Evolutionary conservation across 2,797 vertebrate genomes (phyloP).

Genomic region (Pipistrellus nathusii): DNA sequence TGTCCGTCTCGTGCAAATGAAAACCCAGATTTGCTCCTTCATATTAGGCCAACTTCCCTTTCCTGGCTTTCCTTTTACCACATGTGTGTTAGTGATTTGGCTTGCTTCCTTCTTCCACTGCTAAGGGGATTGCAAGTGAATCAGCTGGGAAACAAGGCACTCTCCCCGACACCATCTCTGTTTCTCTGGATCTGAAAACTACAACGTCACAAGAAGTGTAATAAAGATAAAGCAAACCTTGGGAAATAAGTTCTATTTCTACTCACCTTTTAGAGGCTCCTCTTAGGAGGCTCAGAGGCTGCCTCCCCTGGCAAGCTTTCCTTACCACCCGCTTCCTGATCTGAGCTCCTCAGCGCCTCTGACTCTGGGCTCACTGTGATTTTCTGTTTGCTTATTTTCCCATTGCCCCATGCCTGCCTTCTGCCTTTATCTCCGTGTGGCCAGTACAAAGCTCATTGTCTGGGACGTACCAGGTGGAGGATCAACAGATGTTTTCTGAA

Average conservation of each 20-base stretch:
- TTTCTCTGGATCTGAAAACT: constrained; percentile 53
- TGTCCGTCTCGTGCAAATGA: constrained; percentile 8
- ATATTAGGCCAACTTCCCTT: neutral
- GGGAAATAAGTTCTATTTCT: constrained; percentile 27
- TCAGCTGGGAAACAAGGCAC: constrained; percentile 3
- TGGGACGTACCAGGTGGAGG: neutral
- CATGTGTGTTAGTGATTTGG: neutral
- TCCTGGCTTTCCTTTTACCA: neutral
- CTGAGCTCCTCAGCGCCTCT: constrained; percentile 2
- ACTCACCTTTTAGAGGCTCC: neutral
- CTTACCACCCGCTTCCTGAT: neutral
- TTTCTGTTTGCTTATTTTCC: constrained; percentile 37
- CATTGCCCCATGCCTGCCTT: neutral
- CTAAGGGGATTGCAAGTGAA: neutral
- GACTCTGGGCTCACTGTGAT: neutral
- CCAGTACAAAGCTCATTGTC: constrained; percentile 63
- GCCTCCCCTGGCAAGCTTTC: neutral
- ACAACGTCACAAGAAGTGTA: neutral
- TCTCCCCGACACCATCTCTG: neutral
- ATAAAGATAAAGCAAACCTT: constrained; percentile 28
- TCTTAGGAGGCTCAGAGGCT: neutral
- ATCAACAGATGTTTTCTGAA: constrained; percentile 65
- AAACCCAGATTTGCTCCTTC: constrained; percentile 18
- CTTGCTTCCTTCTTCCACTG: neutral
- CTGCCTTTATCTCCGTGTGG: constrained; percentile 19